These are phyloP conservation scores for Eurosta solidaginis DNA, from an alignment of 1,140 invertebrate species.

Conservation along the genomic window DNA sequence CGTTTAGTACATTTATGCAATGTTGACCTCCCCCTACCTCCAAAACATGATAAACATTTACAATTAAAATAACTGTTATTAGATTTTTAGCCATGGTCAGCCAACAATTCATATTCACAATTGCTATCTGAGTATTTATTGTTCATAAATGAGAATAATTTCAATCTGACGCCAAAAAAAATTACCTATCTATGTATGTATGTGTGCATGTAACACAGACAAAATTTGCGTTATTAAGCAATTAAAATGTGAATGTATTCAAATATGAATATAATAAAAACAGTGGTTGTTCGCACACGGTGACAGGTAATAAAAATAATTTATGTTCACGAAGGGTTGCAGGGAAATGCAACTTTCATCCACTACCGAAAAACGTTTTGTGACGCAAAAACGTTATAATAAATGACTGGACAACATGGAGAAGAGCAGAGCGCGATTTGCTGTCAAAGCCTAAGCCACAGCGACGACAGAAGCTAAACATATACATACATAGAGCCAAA, in stretches of 20 bases:
- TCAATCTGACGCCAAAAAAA: conserved; percentile 34
- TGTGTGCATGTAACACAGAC: background rate
- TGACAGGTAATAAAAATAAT: conserved; percentile 60
- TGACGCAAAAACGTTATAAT: background rate
- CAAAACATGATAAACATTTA: too few species aligned
- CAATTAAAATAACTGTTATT: background rate
- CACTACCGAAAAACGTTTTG: background rate
- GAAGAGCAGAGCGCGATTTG: too few species aligned
- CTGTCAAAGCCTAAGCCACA: conserved; percentile 18
- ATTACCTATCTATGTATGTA: background rate
- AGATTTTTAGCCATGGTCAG: background rate
- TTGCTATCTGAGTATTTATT: conserved; percentile 54
- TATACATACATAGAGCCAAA: background rate
- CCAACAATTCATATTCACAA: conserved; percentile 35
- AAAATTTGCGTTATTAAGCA: conserved; percentile 51
- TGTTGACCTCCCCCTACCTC: too few species aligned
- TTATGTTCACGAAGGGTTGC: conserved; percentile 57
- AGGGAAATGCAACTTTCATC: conserved; percentile 37
- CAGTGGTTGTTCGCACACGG: conserved; percentile 34
- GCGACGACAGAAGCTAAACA: background rate
- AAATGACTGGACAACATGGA: background rate
- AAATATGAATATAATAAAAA: conserved; percentile 10
- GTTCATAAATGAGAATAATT: background rate
- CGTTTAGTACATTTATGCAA: too few species aligned
- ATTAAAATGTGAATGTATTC: conserved; percentile 48